Evolutionary conservation across 2,888 invertebrate genomes (phyloP), one percentile per base, ranked within the genome.

Genomic region (Zelleria hepariella): DNA sequence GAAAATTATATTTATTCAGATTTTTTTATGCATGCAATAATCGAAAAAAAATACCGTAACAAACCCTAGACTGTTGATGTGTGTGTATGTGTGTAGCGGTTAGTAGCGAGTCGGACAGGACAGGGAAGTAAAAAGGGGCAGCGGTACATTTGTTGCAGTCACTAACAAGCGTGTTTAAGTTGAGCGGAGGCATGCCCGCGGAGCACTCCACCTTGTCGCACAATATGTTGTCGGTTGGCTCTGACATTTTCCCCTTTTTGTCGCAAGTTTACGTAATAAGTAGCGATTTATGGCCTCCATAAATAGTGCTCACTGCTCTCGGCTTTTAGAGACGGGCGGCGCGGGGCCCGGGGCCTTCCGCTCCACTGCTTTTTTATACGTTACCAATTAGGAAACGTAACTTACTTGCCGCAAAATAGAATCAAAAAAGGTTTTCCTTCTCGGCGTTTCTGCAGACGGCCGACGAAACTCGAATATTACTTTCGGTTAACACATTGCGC

Each of bases 251-350:
- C 59, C 58, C 51, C 57, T 61, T 59, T 61, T 61, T 61, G 56
- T 56, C 48, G 42, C 55, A 49, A 57, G 58, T 61, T 61, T 59
- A 61, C 57, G 61, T 61, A 59, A 61, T 61, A 61, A 61, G 61
- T 57, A 57, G 59, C 58, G 56, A 61, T 61, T 61, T 59, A 61
- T 61, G 55, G 21, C 57, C 18, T 20, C 55, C 57, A 61, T 61
- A 61, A 61, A 61, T 61, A 61, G 51, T 52, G 49, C 52, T 49
- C 15, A 53, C n/a, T 26, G 15, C 47, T 56, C 20, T 8, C 56
- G 27, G 27, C 49, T 51, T 42, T 10, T 20, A 51, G 51, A 51
- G 20, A 20, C 51, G 51, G 8, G 51, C 10, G 20, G 20, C 20
- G 20, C 1, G 8, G 8, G 21, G 3, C 20, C 10, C 23, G 20